These are phyloP conservation scores for Plutomurus gul DNA, from an alignment of 1,140 invertebrate genomes.

Conservation along the genomic window DNA sequence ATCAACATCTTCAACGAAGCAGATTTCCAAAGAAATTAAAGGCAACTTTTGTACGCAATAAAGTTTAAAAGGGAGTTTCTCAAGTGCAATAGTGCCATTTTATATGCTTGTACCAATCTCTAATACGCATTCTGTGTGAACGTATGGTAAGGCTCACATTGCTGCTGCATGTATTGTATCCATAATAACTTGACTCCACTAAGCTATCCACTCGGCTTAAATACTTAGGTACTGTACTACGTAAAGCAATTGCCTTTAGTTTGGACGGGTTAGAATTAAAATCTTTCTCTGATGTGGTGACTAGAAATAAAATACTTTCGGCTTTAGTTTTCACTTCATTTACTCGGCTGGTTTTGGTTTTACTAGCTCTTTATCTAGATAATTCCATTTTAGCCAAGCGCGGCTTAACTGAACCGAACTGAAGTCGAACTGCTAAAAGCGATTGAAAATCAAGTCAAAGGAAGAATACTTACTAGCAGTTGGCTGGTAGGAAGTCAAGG, in stretches of 20 bases:
- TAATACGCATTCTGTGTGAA: no score
- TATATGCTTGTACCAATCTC: background rate
- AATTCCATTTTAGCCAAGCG: constrained; percentile 7
- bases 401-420: background rate
- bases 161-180: no score
- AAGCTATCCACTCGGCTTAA: background rate
- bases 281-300: constrained; percentile 16
- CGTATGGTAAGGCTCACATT: no score
- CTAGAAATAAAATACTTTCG: background rate
- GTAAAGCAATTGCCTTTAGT: background rate
- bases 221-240: background rate
- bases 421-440: background rate
- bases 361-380: constrained; percentile 7
- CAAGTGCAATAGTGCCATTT: background rate
- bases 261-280: constrained; percentile 1
- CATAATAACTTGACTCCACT: no score
- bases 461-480: no score
- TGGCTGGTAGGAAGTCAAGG: constrained; percentile 2
- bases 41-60: constrained; percentile 3
- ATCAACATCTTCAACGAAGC: background rate
- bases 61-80: background rate
- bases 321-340: constrained; percentile 28
- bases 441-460: background rate
- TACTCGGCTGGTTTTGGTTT: background rate
- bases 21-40: constrained; percentile 14